A percentile compares a stretch with the other conserved stretches of the same genome.
Evolutionary conservation across 2,888 invertebrate species (phyloP).

Genomic region (Galeopsomyia nigrocyanea): DNA sequence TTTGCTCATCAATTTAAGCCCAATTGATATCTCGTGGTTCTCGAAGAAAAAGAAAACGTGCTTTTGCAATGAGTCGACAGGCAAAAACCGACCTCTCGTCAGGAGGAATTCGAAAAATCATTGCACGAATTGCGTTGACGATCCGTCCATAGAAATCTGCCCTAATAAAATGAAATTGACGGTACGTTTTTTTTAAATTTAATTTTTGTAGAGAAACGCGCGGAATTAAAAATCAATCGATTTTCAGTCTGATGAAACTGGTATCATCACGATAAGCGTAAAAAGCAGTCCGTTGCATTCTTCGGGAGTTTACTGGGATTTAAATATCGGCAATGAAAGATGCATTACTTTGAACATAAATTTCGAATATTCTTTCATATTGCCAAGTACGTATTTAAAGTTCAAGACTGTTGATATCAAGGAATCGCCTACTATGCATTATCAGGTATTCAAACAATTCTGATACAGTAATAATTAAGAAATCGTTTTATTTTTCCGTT

Average conservation of each 20-base stretch:
- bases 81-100: neutral
- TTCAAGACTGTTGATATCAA: conserved; percentile 61
- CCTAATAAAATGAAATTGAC: conserved; percentile 27
- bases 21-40: conserved; percentile 16
- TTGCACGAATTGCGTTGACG: conserved; percentile 33
- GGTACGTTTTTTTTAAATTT: conserved; percentile 3
- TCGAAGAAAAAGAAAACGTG: conserved; percentile 35
- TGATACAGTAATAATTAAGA: no score
- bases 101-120: neutral
- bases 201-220: no score
- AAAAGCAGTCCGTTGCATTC: conserved; percentile 59
- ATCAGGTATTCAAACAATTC: conserved; percentile 36
- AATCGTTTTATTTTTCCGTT: no score
- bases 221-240: no score
- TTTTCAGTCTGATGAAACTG: neutral
- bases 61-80: conserved; percentile 17
- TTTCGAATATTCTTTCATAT: conserved; percentile 57
- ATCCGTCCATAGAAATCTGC: conserved; percentile 22
- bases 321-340: conserved; percentile 64
- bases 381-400: conserved; percentile 51
- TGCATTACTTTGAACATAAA: conserved; percentile 59
- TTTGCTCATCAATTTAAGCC: conserved; percentile 28
- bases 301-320: conserved; percentile 62
- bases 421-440: conserved; percentile 56
- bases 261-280: conserved; percentile 60